These are phyloP conservation scores for Lepidostoma basale DNA, from an alignment of 1,140 invertebrate genomes.

Conservation along the genomic window DNA sequence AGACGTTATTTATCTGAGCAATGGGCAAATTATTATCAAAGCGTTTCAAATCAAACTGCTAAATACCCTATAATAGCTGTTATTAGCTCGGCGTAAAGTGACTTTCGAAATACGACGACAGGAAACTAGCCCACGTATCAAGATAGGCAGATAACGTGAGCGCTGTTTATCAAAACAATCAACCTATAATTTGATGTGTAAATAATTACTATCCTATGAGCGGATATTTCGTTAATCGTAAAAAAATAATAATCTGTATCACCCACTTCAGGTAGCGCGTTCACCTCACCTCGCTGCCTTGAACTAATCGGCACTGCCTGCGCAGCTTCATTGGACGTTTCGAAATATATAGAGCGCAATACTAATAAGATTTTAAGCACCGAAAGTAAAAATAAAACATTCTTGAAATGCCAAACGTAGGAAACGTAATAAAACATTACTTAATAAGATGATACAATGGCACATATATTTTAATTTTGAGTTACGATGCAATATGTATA, in stretches of 20 bases:
- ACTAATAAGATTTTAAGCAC: too few relatives aligned
- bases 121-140: constrained; percentile 10
- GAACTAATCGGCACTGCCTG: background rate
- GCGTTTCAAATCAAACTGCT: too few relatives aligned
- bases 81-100: background rate
- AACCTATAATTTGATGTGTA: constrained; percentile 30
- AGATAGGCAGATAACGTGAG: constrained; percentile 11
- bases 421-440: too few relatives aligned
- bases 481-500: too few relatives aligned
- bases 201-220: constrained; percentile 24
- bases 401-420: too few relatives aligned
- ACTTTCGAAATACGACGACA: constrained; percentile 18
- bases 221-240: constrained; percentile 32
- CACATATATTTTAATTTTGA: too few relatives aligned
- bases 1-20: too few relatives aligned
- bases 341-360: too few relatives aligned
- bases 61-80: background rate
- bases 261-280: constrained; percentile 15
- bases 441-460: too few relatives aligned
- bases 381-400: too few relatives aligned
- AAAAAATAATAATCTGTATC: background rate
- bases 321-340: background rate
- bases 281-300: background rate
- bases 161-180: constrained; percentile 22
- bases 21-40: too few relatives aligned